Evolutionary conservation across 2,888 invertebrate genomes (phyloP).

Genomic region (Monopis laevigella): DNA sequence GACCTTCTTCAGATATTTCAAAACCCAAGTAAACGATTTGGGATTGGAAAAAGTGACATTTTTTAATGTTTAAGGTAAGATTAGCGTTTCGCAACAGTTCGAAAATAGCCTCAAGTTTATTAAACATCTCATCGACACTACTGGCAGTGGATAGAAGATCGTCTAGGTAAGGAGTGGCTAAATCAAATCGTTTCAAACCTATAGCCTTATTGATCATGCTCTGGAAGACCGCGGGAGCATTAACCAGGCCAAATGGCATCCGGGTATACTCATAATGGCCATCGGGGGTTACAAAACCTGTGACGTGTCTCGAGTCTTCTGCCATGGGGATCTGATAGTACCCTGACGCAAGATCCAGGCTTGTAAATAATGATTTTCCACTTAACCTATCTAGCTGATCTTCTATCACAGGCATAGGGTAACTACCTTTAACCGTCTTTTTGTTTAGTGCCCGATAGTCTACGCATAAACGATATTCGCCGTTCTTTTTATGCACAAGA

Average conservation of each 20-base stretch:
- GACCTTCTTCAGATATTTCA: slow-evolving; percentile 11
- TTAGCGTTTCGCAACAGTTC: slow-evolving; percentile 14
- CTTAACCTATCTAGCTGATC: too few relatives aligned
- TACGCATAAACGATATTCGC: too few relatives aligned
- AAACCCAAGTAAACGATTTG: slow-evolving; percentile 14
- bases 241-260: too few relatives aligned
- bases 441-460: too few relatives aligned
- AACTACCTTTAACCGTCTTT: too few relatives aligned
- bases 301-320: slow-evolving; percentile 25
- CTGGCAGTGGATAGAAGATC: slow-evolving; percentile 24
- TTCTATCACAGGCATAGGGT: too few relatives aligned
- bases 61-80: slow-evolving; percentile 15
- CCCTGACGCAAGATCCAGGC: too few relatives aligned
- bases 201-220: slow-evolving; percentile 20
- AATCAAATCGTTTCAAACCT: not conserved
- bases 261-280: slow-evolving; percentile 25
- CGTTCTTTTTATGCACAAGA: too few relatives aligned
- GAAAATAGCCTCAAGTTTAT: slow-evolving; percentile 15
- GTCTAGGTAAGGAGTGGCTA: slow-evolving; percentile 23
- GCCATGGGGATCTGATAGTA: too few relatives aligned
- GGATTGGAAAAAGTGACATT: slow-evolving; percentile 12
- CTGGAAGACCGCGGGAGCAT: slow-evolving; percentile 26
- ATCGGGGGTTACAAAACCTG: too few relatives aligned
- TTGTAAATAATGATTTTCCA: too few relatives aligned
- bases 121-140: slow-evolving; percentile 16